Conservation (phyloP, 2,113 vertebrate genomes). For the Tursiops truncatus region DNA sequence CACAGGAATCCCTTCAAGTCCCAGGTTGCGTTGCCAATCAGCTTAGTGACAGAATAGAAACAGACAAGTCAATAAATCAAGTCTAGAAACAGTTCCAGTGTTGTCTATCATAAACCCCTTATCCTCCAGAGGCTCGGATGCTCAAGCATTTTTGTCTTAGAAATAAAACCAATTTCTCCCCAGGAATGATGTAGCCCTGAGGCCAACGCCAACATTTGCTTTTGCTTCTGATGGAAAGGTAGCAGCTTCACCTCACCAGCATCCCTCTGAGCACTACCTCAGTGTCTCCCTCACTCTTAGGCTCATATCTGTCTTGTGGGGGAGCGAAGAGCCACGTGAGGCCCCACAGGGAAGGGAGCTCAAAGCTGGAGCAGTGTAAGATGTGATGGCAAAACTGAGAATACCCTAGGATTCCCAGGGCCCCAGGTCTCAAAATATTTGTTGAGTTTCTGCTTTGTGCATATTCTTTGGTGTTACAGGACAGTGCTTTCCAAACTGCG, state of each 20-base stretch:
- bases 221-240: background rate
- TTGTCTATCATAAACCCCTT: conserved; percentile 44
- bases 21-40: conserved; percentile 65
- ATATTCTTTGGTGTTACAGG: background rate
- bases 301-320: background rate
- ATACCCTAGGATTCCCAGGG: background rate
- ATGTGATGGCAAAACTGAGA: background rate
- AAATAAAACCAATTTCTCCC: conserved; percentile 42
- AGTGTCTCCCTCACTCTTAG: background rate
- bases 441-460: background rate
- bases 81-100: conserved; percentile 39
- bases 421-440: background rate
- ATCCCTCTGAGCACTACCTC: background rate
- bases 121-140: background rate
- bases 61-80: conserved; percentile 76
- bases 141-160: conserved; percentile 24
- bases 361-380: background rate
- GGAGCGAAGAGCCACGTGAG: background rate
- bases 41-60: conserved; percentile 65
- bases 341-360: background rate
- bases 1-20: conserved; percentile 34
- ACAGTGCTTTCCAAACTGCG: background rate
- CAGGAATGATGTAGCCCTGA: background rate
- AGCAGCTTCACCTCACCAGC: background rate
- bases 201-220: background rate